phyloP scores from a whole-genome alignment of 2,113 vertebrate genomes.

The Ptilorrhoa leucosticta region DNA sequence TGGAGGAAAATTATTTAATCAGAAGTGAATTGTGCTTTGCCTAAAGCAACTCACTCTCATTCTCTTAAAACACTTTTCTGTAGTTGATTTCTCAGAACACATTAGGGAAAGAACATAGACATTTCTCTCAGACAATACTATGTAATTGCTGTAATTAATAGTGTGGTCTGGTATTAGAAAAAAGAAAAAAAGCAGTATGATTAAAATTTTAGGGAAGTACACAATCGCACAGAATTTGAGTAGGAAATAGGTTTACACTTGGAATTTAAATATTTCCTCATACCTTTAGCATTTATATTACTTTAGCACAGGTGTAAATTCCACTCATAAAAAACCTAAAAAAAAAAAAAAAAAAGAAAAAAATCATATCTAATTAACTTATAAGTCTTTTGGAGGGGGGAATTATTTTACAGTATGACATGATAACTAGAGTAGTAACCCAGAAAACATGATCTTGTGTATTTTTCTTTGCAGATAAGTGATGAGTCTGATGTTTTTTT shows the following conservation, averaged over 20 bases:
- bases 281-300: background rate
- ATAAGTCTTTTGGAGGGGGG: background rate
- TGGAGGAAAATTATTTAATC: background rate
- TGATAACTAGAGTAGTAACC: background rate
- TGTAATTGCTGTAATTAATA: background rate
- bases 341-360: background rate
- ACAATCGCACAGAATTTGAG: background rate
- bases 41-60: background rate
- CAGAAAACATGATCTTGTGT: background rate
- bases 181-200: background rate
- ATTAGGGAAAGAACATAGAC: background rate
- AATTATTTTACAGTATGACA: background rate
- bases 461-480: background rate
- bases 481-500: background rate
- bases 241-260: background rate
- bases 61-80: background rate
- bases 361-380: constrained; percentile 10
- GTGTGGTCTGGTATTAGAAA: background rate
- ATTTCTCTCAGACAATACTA: background rate
- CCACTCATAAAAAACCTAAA: background rate
- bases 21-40: background rate
- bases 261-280: background rate
- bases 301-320: background rate
- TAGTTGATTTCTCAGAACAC: background rate
- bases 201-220: background rate